Evolutionary conservation across 2,888 invertebrate genomes (phyloP).

Genomic region (Artemia sp.): DNA sequence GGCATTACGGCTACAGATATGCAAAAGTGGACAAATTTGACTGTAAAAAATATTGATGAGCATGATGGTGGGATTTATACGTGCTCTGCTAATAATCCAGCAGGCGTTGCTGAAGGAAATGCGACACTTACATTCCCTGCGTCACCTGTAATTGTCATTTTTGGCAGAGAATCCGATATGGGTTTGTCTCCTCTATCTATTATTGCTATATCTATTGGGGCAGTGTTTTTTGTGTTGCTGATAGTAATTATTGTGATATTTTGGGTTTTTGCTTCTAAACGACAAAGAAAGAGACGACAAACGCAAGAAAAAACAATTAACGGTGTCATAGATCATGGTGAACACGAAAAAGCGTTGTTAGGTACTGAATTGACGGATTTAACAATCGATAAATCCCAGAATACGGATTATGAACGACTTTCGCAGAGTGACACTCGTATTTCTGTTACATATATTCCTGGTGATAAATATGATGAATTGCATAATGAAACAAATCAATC

Average conservation of each 20-base stretch:
- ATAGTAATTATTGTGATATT: constrained; percentile 42
- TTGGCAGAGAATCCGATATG: constrained; percentile 51
- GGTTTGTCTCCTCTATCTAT: constrained; percentile 53
- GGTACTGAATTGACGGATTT: constrained; percentile 39
- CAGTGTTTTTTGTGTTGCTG: constrained; percentile 43
- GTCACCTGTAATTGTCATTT: constrained; percentile 48
- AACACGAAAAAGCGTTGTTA: constrained; percentile 68
- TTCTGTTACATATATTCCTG: constrained; percentile 22
- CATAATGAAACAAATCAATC: constrained; percentile 23
- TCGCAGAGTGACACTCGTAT: constrained; percentile 5
- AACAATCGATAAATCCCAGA: constrained; percentile 25
- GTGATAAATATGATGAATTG: constrained; percentile 22
- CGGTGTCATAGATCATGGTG: constrained; percentile 52
- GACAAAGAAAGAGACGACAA: constrained; percentile 34
- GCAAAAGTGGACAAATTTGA: constrained; percentile 60
- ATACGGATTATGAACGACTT: constrained; percentile 14
- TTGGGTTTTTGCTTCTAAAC: constrained; percentile 34
- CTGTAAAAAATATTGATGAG: constrained; percentile 61
- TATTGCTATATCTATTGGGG: constrained; percentile 50
- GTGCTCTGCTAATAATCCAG: constrained; percentile 57
- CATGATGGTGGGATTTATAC: constrained; percentile 67
- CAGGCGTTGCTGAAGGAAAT: constrained; percentile 58
- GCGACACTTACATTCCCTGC: constrained; percentile 42
- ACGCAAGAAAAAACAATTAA: constrained; percentile 29
- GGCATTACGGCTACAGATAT: constrained; percentile 17